These are phyloP conservation scores for Tauraco erythrolophus DNA, from an alignment of 2,113 vertebrate genomes.

Conservation along the genomic window DNA sequence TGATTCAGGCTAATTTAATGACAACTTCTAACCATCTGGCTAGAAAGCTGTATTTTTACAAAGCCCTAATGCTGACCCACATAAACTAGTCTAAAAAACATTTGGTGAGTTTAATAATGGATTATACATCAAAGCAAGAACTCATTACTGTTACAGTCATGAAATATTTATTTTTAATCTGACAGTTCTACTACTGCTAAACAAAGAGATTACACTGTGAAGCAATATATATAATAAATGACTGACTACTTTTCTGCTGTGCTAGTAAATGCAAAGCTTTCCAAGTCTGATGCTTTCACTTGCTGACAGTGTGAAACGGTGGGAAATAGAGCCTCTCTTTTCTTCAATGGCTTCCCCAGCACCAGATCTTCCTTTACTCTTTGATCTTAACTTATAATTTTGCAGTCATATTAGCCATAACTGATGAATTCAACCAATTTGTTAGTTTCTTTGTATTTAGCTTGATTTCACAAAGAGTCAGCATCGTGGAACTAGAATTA, in stretches of 20 bases:
- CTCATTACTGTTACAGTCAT: constrained; percentile 55
- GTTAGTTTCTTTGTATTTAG: background rate
- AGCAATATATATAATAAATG: constrained; percentile 51
- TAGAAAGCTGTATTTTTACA: constrained; percentile 17
- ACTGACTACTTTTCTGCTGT: constrained; percentile 38
- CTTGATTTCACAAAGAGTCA: background rate
- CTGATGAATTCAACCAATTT: background rate
- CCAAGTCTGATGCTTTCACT: background rate
- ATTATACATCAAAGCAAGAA: constrained; percentile 69
- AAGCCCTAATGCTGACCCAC: constrained; percentile 29
- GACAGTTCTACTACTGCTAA: constrained; percentile 41
- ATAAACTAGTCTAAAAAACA: constrained; percentile 39
- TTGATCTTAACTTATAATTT: background rate
- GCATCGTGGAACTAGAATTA: background rate
- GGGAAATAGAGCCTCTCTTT: background rate
- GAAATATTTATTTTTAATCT: constrained; percentile 69
- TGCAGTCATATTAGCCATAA: background rate
- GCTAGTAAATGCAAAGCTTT: constrained; percentile 42
- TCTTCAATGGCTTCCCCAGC: background rate
- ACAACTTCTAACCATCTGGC: constrained; percentile 60
- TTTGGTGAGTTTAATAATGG: constrained; percentile 66
- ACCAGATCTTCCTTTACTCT: background rate
- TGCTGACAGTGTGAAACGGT: background rate
- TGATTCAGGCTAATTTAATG: constrained; percentile 58
- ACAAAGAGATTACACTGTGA: constrained; percentile 40